Base-by-base conservation (phyloP, 2,888 invertebrate genomes). In the Torymus tubicola region DNA sequence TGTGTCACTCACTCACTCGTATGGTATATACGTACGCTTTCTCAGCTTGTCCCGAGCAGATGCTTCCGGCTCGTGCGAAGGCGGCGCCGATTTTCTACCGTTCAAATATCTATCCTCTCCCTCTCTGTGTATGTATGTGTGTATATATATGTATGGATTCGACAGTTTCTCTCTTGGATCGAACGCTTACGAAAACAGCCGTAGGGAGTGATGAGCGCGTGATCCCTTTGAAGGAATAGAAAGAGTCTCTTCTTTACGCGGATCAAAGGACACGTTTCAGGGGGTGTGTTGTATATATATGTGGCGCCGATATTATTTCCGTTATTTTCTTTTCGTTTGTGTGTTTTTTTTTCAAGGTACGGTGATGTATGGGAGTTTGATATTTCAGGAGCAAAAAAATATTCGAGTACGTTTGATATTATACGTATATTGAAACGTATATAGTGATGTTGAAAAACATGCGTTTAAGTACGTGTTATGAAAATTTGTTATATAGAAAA, bases 71-170 rank as follows among this genome's bases (percentile, higher is more conserved):
- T 69, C 31, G 31, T 69, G 52, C 31, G 14, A 57, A 52, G 14
- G 3, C 67, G 57, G 24, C 18, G 24, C 31, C 63, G 63, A 80
- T 80, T 76, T 72, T 76, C 71, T 76, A 71, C 71, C 61, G 71
- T 76, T 76, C 72, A 80, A 80, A 80, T 80, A 80, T 71, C 31
- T n/a, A n/a, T n/a, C n/a, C n/a, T n/a, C n/a, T n/a, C n/a, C n/a
- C n/a, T 31, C 31, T 5, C 5, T 5, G n/a, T n/a, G n/a, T 31
- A 5, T 31, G 31, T 31, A 3, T 31, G 31, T 31, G 31, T 31
- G 31, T 21, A 21, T 21, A 21, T 3, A 0, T 31, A 5, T 31
- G 0, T 31, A 5, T 31, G 31, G 31, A 31, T 31, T 31, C 31
- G 31, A 31, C 31, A 31, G 31, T 31, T 31, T 31, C 31, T 31